Base-by-base conservation (phyloP, 2,113 vertebrate species). In the Ammospiza caudacuta region DNA sequence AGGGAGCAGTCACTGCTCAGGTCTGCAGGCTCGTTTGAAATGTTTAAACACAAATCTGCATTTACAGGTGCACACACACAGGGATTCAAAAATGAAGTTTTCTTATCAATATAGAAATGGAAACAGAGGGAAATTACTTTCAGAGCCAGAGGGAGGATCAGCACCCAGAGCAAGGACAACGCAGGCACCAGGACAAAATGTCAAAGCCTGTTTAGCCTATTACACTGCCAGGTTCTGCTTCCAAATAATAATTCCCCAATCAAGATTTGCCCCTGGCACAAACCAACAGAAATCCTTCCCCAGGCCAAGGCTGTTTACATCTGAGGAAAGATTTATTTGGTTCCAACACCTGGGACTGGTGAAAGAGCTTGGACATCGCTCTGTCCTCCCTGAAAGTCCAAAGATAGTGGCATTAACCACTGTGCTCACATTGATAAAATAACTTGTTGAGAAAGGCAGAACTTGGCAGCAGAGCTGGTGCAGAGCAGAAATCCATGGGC, bases 51-150 rank as follows among this genome's bases (percentile, higher is more conserved):
- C 21, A 80, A 82, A 85, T n/a, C 70, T 4, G 39, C 35, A 23
- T 51, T 77, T 68, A 28, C 25, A 66, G 14, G 13, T 37, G 37
- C 39, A 18, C 1, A 31, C 23, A 62, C 9, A 58, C 41, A 16
- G 20, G 17, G 19, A 66, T 12, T 66, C 63, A 76, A 52, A 88
- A 93, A 24, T 46, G 63, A 83, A 29, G 25, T 70, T 80, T 92
- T 90, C 75, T 92, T 86, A 80, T 94, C 85, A 80, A 46, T 74
- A 51, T 5, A 90, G 90, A 93, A 95, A 90, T 88, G 70, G 77
- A 41, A 94, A 94, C 61, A 64, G 3, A 2, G 24, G 43, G 33
- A 55, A 93, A 90, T 83, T 69, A 62, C 92, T 54, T 76, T 54
- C 61, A 17, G 76, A 94, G 91, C 83, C 83, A 78, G 83, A 74